Evolutionary conservation across 2,888 invertebrate species (phyloP), one percentile per base, ranked within the genome.

Genomic region (Megastigmus dorsalis): DNA sequence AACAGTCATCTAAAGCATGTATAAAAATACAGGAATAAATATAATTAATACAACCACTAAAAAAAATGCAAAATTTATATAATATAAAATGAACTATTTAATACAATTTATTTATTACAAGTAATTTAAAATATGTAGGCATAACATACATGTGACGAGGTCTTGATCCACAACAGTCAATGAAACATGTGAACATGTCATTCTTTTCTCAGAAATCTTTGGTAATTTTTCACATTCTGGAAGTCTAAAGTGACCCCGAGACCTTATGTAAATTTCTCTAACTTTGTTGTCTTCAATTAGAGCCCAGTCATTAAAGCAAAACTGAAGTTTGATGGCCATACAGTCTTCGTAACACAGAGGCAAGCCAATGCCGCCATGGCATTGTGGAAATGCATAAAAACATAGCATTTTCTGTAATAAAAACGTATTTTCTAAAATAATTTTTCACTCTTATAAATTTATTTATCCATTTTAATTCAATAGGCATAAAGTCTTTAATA

Each of bases 291-390:
- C 95, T 88, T 97, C 96, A 69, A 97, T 93, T 71, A 95, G 89
- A 26, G 95, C 94, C 97, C 98, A 98, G 86, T 97, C 96, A 84
- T 94, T 95, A 88, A 95, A 96, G 88, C 98, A 98, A 89, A 97
- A 95, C 84, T 96, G 92, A 87, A 95, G 93, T 86, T 94, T 94
- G 28, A 97, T 95, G 66, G 97, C 97, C 85, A 95, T 92, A 86
- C 98, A 98, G 86, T 97, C 97, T 90, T 98, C 97, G 84, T 95
- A 95, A 88, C 97, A 97, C 4, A 97, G 89, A 3, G 96, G 95
- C 74, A 96, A 89, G 63, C 92, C 93, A 77, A 92, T 90, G 3
- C 94, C 92, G 73, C 91, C 91, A 60, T 93, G 92, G 84, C 97
- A 97, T 84, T 93, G 93, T 2, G 97, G 97, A 89, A 97, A 98